Conservation (phyloP, 2,113 vertebrate species). For the Rhombomys opimus region DNA sequence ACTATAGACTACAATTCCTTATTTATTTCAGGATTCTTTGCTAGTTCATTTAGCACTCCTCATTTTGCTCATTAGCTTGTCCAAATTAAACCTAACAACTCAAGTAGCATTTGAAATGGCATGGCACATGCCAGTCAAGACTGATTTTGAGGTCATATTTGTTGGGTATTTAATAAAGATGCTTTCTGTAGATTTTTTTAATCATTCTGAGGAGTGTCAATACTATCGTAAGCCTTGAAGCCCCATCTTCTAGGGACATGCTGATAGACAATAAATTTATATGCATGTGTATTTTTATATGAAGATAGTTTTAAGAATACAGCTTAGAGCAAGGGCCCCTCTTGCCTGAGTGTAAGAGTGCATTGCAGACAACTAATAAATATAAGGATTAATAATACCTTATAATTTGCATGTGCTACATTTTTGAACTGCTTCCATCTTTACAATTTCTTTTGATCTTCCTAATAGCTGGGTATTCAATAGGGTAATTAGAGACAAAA, state of each 20-base stretch:
- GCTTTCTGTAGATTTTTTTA: conserved; percentile 15
- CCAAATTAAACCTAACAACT: conserved; percentile 63
- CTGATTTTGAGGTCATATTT: conserved; percentile 30
- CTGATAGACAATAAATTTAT: conserved; percentile 34
- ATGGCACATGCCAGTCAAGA: conserved; percentile 35
- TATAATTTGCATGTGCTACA: conserved; percentile 45
- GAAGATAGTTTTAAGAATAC: not conserved
- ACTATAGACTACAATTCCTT: not conserved
- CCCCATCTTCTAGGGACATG: not conserved
- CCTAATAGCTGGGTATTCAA: conserved; percentile 64
- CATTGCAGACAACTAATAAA: conserved; percentile 36
- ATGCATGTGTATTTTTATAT: not conserved
- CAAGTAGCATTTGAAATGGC: conserved; percentile 45
- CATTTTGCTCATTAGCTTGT: conserved; percentile 21
- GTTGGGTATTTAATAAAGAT: conserved; percentile 58
- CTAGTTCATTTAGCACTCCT: conserved; percentile 36
- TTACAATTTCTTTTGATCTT: conserved; percentile 72
- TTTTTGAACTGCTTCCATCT: conserved; percentile 65
- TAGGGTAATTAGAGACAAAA: conserved; percentile 71
- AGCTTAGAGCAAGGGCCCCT: not conserved
- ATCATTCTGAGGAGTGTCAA: conserved; percentile 32
- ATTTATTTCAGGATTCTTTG: conserved; percentile 6
- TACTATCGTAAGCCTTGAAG: conserved; percentile 19
- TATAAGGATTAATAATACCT: conserved; percentile 54
- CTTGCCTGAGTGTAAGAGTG: conserved; percentile 3